phyloP scores from a whole-genome alignment of 2,888 invertebrate species.

The Euproctis similis region DNA sequence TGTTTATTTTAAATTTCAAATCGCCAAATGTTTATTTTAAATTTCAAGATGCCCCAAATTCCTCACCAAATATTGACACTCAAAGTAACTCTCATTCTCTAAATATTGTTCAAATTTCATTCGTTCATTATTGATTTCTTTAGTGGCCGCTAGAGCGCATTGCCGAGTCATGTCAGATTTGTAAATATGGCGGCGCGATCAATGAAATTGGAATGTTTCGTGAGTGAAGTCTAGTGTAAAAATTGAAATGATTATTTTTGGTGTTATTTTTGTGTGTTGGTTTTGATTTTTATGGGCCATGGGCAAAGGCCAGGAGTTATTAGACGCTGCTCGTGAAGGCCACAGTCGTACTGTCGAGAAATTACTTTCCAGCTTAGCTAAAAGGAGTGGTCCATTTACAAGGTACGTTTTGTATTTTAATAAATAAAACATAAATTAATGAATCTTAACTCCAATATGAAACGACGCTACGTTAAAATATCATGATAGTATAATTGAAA shows the following conservation, averaged over 20 bases:
- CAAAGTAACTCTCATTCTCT: no score
- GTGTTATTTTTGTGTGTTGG: conserved; percentile 69
- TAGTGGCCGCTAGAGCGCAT: conserved; percentile 65
- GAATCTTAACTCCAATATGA: no score
- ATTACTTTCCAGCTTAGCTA: conserved; percentile 90
- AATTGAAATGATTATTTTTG: conserved; percentile 54
- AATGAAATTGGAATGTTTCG: conserved; percentile 80
- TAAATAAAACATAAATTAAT: conserved; percentile 4
- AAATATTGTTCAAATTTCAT: no score
- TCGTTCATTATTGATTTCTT: conserved; percentile 50
- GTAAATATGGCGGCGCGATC: conserved; percentile 86
- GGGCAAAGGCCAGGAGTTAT: conserved; percentile 97
- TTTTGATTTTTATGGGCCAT: conserved; percentile 76
- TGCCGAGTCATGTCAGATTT: conserved; percentile 44
- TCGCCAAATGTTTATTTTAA: no score
- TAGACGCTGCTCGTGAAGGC: conserved; percentile 96
- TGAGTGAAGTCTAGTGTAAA: conserved; percentile 71
- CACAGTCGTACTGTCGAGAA: conserved; percentile 92
- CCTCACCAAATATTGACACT: no score
- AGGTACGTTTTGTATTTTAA: conserved; percentile 80
- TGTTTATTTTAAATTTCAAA: no score
- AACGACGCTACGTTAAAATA: no score
- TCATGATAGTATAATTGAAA: no score
- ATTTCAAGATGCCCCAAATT: no score
- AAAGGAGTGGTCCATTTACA: conserved; percentile 94